Percentiles rank a stretch among this genome's conserved stretches.
Conservation (phyloP, 2,113 vertebrate species). For the Carassius gibelio region DNA sequence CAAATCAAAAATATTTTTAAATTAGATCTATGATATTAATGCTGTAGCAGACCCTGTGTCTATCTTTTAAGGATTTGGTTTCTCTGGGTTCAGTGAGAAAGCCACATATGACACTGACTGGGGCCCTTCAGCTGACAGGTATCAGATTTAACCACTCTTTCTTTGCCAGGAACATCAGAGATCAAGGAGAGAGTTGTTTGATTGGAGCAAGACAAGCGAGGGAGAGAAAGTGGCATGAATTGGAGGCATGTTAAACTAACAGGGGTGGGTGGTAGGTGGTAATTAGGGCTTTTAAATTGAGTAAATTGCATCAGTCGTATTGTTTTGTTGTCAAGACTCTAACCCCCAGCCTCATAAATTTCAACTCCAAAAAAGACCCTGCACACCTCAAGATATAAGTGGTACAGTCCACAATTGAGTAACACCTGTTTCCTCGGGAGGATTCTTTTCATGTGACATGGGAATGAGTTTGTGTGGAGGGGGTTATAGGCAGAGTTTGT, state of each 20-base stretch:
- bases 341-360: neutral
- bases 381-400: slow-evolving; percentile 49
- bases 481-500: slow-evolving; percentile 41
- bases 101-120: slow-evolving; percentile 62
- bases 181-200: slow-evolving; percentile 31
- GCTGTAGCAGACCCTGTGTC: slow-evolving; percentile 17
- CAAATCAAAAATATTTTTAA: neutral
- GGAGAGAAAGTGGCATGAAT: slow-evolving; percentile 47
- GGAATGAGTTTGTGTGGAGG: slow-evolving; percentile 20
- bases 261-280: neutral
- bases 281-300: slow-evolving; percentile 40
- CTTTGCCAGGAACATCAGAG: slow-evolving; percentile 38
- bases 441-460: slow-evolving; percentile 65
- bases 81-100: slow-evolving; percentile 69
- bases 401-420: slow-evolving; percentile 65
- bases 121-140: slow-evolving; percentile 60
- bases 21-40: neutral
- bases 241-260: slow-evolving; percentile 42
- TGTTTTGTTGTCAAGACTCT: slow-evolving; percentile 19
- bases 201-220: slow-evolving; percentile 31
- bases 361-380: slow-evolving; percentile 29
- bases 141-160: slow-evolving; percentile 63
- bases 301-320: slow-evolving; percentile 42
- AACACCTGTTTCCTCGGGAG: slow-evolving; percentile 71
- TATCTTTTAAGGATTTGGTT: slow-evolving; percentile 66